Conservation (phyloP, 2,113 vertebrate genomes). For the Macquaria ambigua region DNA sequence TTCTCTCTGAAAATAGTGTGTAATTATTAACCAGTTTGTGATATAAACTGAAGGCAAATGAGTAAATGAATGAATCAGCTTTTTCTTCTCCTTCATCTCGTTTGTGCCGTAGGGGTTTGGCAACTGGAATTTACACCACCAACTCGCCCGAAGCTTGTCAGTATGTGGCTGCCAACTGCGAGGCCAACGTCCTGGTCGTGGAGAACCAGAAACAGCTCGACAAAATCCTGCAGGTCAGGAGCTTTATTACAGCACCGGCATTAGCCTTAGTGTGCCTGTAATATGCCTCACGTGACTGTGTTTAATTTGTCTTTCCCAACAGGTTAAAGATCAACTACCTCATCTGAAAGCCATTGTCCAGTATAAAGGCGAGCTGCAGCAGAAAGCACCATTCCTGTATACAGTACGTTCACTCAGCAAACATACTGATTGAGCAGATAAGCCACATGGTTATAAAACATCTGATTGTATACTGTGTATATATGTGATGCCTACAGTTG, state of each 20-base stretch:
- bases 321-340: slow-evolving; percentile 85
- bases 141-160: slow-evolving; percentile 85
- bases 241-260: not conserved
- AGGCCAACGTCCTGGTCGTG: slow-evolving; percentile 85
- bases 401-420: slow-evolving; percentile 73
- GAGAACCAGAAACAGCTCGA: slow-evolving; percentile 86
- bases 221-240: slow-evolving; percentile 85
- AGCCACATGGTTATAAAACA: not conserved
- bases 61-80: not conserved
- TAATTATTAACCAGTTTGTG: not conserved
- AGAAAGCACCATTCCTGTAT: slow-evolving; percentile 79
- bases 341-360: slow-evolving; percentile 87
- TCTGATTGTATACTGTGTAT: not conserved
- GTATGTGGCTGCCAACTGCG: slow-evolving; percentile 81
- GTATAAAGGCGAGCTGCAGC: slow-evolving; percentile 84
- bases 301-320: slow-evolving; percentile 8
- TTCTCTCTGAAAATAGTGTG: not conserved
- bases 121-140: slow-evolving; percentile 86
- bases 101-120: slow-evolving; percentile 80
- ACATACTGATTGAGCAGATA: not conserved
- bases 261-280: not conserved
- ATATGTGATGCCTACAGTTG: not conserved
- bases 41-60: not conserved
- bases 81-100: not conserved
- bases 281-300: not conserved